Evolutionary conservation across 2,113 vertebrate genomes (phyloP).

Genomic region (Cercocebus atys): DNA sequence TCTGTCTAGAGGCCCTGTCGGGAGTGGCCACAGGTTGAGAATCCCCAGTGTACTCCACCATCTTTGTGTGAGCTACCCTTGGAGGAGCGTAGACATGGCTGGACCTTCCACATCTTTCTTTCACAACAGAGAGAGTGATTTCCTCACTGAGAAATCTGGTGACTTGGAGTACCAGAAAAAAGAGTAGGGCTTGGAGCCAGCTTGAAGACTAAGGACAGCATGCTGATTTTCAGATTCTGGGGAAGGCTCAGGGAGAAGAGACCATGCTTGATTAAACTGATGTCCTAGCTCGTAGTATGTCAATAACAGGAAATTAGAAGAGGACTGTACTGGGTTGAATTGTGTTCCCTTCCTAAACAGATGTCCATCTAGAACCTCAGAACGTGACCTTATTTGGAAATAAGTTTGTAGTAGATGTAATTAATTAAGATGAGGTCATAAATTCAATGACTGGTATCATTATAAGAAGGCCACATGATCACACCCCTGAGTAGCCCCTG

Average conservation of each 20-base stretch:
- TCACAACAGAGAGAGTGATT: neutral
- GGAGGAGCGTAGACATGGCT: neutral
- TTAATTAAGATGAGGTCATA: slow-evolving; percentile 14
- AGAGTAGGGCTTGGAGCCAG: neutral
- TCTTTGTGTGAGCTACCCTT: neutral
- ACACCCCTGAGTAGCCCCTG: neutral
- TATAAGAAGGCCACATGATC: neutral
- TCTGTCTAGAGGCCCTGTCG: neutral
- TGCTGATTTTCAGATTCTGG: neutral
- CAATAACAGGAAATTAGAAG: neutral
- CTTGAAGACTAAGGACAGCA: neutral
- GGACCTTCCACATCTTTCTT: neutral
- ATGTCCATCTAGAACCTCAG: neutral
- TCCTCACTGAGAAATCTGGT: neutral
- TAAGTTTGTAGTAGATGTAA: neutral
- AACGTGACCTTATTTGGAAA: neutral
- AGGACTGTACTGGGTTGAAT: neutral
- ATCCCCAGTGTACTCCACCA: neutral
- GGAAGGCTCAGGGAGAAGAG: neutral
- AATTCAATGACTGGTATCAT: neutral
- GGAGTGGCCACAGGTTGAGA: neutral
- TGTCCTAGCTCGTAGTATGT: neutral
- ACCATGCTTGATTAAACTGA: neutral
- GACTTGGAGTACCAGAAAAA: neutral
- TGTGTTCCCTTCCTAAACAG: neutral